Conservation (phyloP, 2,888 invertebrate genomes). For the Meteorus colon region DNA sequence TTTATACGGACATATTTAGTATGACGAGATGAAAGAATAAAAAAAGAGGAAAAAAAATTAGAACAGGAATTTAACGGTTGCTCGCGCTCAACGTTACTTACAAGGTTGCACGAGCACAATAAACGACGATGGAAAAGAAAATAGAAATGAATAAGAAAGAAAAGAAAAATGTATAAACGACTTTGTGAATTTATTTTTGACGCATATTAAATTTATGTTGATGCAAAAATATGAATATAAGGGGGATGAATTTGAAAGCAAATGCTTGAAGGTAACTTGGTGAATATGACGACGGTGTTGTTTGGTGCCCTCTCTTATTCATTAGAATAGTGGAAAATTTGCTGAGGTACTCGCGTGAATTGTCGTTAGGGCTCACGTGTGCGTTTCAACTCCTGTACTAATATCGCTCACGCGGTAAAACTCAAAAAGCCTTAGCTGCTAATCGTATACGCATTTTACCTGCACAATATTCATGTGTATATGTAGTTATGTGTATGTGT, state of each 20-base stretch:
- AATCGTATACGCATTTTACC: slow-evolving; percentile 50
- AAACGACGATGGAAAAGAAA: slow-evolving; percentile 13
- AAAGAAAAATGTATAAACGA: background rate
- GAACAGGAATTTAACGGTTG: slow-evolving; percentile 16
- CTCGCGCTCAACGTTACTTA: background rate
- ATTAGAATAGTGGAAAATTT: slow-evolving; percentile 28
- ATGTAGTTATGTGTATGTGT: background rate
- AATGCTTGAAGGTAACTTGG: background rate
- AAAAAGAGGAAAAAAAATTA: background rate
- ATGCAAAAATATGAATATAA: background rate
- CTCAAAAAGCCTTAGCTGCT: slow-evolving; percentile 38
- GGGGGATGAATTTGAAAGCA: slow-evolving; percentile 21
- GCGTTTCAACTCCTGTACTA: slow-evolving; percentile 9
- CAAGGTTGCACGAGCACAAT: background rate
- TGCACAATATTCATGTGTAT: background rate
- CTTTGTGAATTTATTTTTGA: slow-evolving; percentile 21
- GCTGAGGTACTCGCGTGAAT: slow-evolving; percentile 21
- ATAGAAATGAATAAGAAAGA: too few relatives aligned
- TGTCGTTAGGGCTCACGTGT: slow-evolving; percentile 16
- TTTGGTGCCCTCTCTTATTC: background rate
- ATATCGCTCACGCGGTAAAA: background rate
- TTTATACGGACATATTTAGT: background rate
- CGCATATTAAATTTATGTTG: background rate
- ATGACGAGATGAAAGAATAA: background rate
- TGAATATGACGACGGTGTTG: background rate